Evolutionary conservation across 2,797 vertebrate genomes (phyloP).

Genomic region (Megaceryle alcyon): DNA sequence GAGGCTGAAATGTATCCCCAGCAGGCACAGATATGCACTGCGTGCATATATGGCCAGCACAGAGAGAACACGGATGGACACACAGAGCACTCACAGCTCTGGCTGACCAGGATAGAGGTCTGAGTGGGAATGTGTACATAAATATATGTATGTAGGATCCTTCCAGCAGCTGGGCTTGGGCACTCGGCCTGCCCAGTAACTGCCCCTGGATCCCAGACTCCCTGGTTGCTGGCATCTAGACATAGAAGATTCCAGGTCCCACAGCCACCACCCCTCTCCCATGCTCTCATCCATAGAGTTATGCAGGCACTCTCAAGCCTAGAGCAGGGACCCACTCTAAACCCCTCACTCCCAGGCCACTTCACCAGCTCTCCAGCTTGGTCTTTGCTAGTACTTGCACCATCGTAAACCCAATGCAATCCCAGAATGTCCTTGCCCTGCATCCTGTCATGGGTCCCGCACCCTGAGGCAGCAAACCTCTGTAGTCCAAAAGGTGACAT

Average conservation of each 20-base stretch:
- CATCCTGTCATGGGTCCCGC: rapidly evolving
- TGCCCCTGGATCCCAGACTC: not conserved
- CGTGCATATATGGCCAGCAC: not conserved
- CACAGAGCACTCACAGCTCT: not conserved
- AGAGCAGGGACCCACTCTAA: not conserved
- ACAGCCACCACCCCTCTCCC: rapidly evolving
- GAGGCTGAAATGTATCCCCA: not conserved
- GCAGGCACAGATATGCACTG: not conserved
- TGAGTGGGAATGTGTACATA: too few species aligned
- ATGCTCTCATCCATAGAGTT: not conserved
- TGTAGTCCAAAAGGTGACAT: not conserved
- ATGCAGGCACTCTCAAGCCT: not conserved
- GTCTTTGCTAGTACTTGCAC: rapidly evolving
- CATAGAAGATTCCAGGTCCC: not conserved
- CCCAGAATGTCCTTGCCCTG: not conserved
- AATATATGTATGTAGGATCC: rapidly evolving
- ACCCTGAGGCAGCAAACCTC: not conserved
- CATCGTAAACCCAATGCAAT: rapidly evolving
- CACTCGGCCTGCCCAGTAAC: not conserved
- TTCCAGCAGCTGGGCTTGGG: not conserved
- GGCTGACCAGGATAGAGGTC: not conserved
- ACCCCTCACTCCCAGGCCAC: not conserved
- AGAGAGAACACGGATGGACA: not conserved
- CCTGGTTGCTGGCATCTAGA: not conserved
- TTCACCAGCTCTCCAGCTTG: not conserved